Base-by-base conservation (phyloP, 1,140 invertebrate genomes). In the Philotrypesis tridentata region DNA sequence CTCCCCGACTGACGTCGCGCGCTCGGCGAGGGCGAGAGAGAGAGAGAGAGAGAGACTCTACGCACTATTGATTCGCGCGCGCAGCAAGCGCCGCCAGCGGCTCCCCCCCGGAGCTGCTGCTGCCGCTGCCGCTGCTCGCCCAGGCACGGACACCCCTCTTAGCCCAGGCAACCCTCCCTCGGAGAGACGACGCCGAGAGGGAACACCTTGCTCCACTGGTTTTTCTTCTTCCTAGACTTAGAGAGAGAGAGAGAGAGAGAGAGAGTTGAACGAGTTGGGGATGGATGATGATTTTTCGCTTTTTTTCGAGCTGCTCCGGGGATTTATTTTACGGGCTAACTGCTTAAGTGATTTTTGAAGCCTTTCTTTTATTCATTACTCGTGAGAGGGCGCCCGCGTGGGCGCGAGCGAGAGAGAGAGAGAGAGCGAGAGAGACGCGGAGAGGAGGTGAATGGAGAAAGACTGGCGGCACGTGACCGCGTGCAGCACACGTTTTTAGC, bases 1-100 rank as follows among this genome's bases (percentile, higher is more conserved):
- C 77, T 68, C 68, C 83, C 79, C 65, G 60, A 73, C 79, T 40
- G 71, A 25, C 68, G 31, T 23, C 37, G 23, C 9, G 12, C 71
- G 23, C 7, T 40, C 48, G 63, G 1, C n/a, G 60, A 68, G 29
- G 31, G 25, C 14, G 72, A 43, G 40, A 14, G 40, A 43, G 48
- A 55, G 48, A 55, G 48, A 55, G 48, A 55, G 23, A 71, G 29
- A 71, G 68, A 33, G 68, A 63, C 43, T 73, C 81, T 82, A 82
- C 81, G 81, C 81, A 82, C 81, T 82, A 82, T 82, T 82, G 81
- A 82, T 82, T 82, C 81, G 81, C 63, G 79, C 29, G 79, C 73
- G 68, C 48, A 72, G 78, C 68, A 48, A 25, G 40, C 33, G 48
- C 33, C 21, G 33, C 70, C 21, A 17, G n/a, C 33, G 14, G 3